Percentiles rank a stretch among this genome's conserved stretches.
These are phyloP conservation scores for Crepidodera aurea DNA, from an alignment of 2,888 invertebrate species.

Conservation along the genomic window DNA sequence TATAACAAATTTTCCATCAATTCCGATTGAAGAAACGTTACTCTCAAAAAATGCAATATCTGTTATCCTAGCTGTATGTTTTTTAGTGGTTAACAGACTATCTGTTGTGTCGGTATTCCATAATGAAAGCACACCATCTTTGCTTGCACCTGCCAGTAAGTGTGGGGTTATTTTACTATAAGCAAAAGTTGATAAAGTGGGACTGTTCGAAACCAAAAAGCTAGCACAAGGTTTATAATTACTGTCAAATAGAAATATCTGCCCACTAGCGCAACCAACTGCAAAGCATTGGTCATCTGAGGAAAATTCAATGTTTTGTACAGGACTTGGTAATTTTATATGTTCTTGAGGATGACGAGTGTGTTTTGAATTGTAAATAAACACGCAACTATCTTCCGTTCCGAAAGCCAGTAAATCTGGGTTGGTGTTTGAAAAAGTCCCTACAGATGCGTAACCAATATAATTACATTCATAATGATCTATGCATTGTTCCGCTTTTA, in stretches of 20 bases:
- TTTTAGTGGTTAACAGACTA: conserved; percentile 34
- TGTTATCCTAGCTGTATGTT: conserved; percentile 42
- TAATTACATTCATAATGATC: conserved; percentile 33
- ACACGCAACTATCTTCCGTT: conserved; percentile 47
- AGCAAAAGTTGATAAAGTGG: conserved; percentile 40
- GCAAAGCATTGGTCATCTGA: conserved; percentile 48
- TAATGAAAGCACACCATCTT: conserved; percentile 43
- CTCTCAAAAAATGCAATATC: conserved; percentile 45
- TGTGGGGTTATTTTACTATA: conserved; percentile 40
- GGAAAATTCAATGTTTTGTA: conserved; percentile 51
- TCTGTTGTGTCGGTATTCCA: conserved; percentile 46
- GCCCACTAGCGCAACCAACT: conserved; percentile 41
- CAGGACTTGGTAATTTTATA: conserved; percentile 10
- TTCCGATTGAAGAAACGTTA: conserved; percentile 43
- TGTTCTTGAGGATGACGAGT: conserved; percentile 14
- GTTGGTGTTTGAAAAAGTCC: conserved; percentile 46
- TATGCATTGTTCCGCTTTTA: conserved; percentile 32
- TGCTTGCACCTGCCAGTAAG: conserved; percentile 43
- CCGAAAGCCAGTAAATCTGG: conserved; percentile 48
- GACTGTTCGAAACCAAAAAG: conserved; percentile 44
- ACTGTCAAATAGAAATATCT: conserved; percentile 43
- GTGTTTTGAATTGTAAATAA: conserved; percentile 48
- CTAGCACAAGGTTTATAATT: conserved; percentile 43
- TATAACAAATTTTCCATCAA: conserved; percentile 44
- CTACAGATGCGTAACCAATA: conserved; percentile 40